Evolutionary conservation across 2,888 invertebrate species (phyloP).

Genomic region (Lucinisca nassula): DNA sequence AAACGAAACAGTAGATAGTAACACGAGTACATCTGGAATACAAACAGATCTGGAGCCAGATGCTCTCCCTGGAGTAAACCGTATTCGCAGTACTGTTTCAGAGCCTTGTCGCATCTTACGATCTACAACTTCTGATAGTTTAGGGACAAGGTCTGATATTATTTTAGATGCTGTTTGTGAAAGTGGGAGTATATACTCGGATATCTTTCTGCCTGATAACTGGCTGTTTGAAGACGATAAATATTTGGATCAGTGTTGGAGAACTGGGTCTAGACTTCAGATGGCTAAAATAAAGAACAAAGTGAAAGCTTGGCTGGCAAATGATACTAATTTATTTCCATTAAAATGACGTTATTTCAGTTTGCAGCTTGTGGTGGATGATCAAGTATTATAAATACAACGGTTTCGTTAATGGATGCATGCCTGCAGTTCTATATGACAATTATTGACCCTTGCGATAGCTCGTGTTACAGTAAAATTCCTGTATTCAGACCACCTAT

Average conservation of each 20-base stretch:
- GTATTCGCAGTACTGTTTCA: not conserved
- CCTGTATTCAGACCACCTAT: too few species aligned
- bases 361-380: too few species aligned
- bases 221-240: conserved; percentile 51
- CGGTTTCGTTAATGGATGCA: too few species aligned
- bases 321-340: not conserved
- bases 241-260: conserved; percentile 43
- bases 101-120: not conserved
- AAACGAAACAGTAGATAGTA: not conserved
- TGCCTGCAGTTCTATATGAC: too few species aligned
- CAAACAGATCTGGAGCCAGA: not conserved
- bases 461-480: too few species aligned
- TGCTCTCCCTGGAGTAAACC: not conserved
- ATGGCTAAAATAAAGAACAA: not conserved
- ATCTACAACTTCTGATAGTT: not conserved
- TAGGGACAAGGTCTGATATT: not conserved
- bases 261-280: conserved; percentile 19
- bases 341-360: not conserved
- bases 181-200: conserved; percentile 41
- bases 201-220: conserved; percentile 50
- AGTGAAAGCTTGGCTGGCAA: not conserved
- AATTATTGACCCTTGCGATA: too few species aligned
- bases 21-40: not conserved
- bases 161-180: conserved; percentile 14
- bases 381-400: too few species aligned